A percentile compares a stretch with the other conserved stretches of the same genome.
These are phyloP conservation scores for Sitobion miscanthi DNA, from an alignment of 1,140 invertebrate genomes.

Conservation along the genomic window DNA sequence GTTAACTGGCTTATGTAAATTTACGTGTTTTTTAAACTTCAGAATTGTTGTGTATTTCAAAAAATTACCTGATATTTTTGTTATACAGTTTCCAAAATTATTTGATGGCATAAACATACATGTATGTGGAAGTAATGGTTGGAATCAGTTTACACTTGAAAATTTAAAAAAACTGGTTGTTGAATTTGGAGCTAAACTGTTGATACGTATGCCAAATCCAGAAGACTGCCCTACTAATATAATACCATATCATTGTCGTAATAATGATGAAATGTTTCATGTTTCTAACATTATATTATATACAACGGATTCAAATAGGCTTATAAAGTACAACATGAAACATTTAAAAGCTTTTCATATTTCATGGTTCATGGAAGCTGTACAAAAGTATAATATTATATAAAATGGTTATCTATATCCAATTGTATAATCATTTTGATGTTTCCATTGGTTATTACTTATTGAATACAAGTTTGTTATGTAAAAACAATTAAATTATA, in stretches of 20 bases:
- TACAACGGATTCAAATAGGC: slow-evolving; percentile 64
- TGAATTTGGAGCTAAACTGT: slow-evolving; percentile 67
- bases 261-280: slow-evolving; percentile 61
- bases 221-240: slow-evolving; percentile 67
- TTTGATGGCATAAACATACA: slow-evolving; percentile 48
- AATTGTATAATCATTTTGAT: neutral
- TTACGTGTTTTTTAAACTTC: neutral
- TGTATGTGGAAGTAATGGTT: neutral
- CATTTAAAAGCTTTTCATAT: slow-evolving; percentile 72
- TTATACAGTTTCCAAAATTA: slow-evolving; percentile 37
- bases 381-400: slow-evolving; percentile 63
- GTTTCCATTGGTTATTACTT: neutral
- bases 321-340: slow-evolving; percentile 71
- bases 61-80: neutral
- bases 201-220: slow-evolving; percentile 74
- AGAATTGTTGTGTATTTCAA: neutral
- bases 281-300: slow-evolving; percentile 74
- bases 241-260: slow-evolving; percentile 40
- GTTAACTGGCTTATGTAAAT: too few relatives aligned
- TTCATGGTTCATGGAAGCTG: slow-evolving; percentile 76
- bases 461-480: neutral
- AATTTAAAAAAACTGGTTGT: slow-evolving; percentile 6
- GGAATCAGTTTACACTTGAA: slow-evolving; percentile 1
- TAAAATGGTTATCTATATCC: neutral
- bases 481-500: neutral